A percentile compares a stretch with the other conserved stretches of the same genome.
phyloP scores from a whole-genome alignment of 2,113 vertebrate species.

The Malurus cyaneus region DNA sequence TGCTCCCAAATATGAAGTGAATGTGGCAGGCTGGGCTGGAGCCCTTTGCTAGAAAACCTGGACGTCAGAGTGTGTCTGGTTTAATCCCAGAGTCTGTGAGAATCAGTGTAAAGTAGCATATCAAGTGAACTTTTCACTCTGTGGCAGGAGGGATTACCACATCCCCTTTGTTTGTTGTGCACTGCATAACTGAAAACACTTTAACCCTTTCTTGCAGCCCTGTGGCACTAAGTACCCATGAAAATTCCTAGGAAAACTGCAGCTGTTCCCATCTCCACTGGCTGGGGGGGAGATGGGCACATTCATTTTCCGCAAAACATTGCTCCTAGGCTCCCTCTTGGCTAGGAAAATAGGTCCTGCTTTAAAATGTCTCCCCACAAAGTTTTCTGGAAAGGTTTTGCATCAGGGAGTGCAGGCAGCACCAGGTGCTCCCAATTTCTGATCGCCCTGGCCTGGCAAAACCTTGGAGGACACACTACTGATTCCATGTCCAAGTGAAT shows the following conservation, averaged over 20 bases:
- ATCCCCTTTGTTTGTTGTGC: slow-evolving; percentile 57
- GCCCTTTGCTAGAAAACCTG: slow-evolving; percentile 59
- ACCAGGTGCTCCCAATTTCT: not conserved
- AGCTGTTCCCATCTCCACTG: slow-evolving; percentile 22
- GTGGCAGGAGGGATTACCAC: slow-evolving; percentile 61
- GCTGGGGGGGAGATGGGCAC: not conserved
- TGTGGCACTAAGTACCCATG: slow-evolving; percentile 39
- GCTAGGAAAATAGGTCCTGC: not conserved
- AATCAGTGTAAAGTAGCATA: slow-evolving; percentile 55
- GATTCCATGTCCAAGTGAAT: not conserved
- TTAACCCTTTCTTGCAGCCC: slow-evolving; percentile 62
- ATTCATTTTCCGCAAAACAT: not conserved
- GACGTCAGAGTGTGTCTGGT: slow-evolving; percentile 57
- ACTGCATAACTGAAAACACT: slow-evolving; percentile 35
- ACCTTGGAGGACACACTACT: not conserved
- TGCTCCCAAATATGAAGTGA: slow-evolving; percentile 75
- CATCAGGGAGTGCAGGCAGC: not conserved
- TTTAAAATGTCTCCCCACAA: not conserved
- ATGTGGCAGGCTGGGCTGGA: slow-evolving; percentile 63
- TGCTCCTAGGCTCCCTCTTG: not conserved
- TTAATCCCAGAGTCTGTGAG: slow-evolving; percentile 65
- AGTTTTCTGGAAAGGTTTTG: not conserved
- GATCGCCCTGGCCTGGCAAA: not conserved
- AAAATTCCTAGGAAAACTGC: slow-evolving; percentile 59
- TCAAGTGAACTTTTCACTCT: slow-evolving; percentile 70